Base-by-base conservation (phyloP, 2,113 vertebrate genomes). In the Eidolon helvum region DNA sequence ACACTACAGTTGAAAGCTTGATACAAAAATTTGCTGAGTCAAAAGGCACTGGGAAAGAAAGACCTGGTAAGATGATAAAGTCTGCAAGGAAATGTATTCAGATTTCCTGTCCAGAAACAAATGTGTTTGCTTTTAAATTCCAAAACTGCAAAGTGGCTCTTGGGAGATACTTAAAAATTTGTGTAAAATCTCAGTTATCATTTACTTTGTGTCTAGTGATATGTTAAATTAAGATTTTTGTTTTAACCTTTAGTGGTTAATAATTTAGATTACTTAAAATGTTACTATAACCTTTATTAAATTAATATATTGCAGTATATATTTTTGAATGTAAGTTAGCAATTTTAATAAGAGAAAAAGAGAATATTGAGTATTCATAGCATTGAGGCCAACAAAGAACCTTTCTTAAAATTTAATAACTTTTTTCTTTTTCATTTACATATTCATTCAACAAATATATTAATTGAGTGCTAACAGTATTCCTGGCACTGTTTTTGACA, bases 1-100 rank as follows among this genome's bases (percentile, higher is more conserved):
- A 99, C 98, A 99, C 99, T 74, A 99, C 99, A 45, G 99, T 99
- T 97, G 99, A 99, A 97, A 99, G 99, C 95, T 99, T 99, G 97
- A 99, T 99, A 98, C 99, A 99, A 97, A 99, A 99, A 98, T 99
- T 99, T 98, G 98, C 99, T 10, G 99, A 99, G 94, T 99, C 99
- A 98, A 99, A 99, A 99, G 99, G 99, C 98, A 99, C 99, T 4
- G 99, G 99, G 87, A 99, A 99, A 85, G 99, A 99, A 98, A 99
- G 99, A 98, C 99, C 99, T 98, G 99, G 99, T 99, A 98, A 99
- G 98, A 50, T 53, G 10, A 77, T 77, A 57, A 89, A 94, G n/a
- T 45, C 30, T 95, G 24, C 33, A 94, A 88, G 92, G 96, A 97
- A 91, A 61, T 45, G n/a, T 77, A 86, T 90, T 83, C n/a, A 61